A percentile compares a stretch with the other conserved stretches of the same genome.
phyloP scores from a whole-genome alignment of 1,140 invertebrate species.

The Formica selysi region DNA sequence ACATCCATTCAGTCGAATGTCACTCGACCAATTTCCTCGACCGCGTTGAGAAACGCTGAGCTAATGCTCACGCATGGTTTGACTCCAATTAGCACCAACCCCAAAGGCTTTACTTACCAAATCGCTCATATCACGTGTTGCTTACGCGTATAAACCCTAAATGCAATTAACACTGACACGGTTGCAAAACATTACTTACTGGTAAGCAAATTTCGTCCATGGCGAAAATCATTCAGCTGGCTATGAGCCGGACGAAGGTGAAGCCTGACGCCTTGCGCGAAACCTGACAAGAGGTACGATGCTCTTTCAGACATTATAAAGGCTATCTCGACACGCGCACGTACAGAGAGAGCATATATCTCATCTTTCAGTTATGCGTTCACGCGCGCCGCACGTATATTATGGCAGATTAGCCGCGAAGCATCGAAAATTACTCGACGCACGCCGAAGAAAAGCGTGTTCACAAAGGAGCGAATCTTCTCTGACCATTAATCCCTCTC shows the following conservation, averaged over 20 bases:
- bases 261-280: not conserved
- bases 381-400: not conserved
- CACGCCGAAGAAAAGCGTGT: no score
- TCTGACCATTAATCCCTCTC: not conserved
- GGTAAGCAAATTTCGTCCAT: slow-evolving; percentile 5
- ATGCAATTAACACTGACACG: slow-evolving; percentile 29
- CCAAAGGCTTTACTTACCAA: slow-evolving; percentile 8
- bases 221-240: not conserved
- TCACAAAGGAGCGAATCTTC: not conserved
- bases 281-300: not conserved
- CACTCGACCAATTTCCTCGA: slow-evolving; percentile 1
- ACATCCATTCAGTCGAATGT: not conserved
- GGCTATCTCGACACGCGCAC: not conserved
- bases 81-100: slow-evolving; percentile 34
- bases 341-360: slow-evolving; percentile 3
- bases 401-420: slow-evolving; percentile 30
- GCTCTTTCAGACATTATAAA: slow-evolving; percentile 2
- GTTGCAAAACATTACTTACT: slow-evolving; percentile 16
- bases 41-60: slow-evolving; percentile 8
- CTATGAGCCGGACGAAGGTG: not conserved
- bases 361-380: not conserved
- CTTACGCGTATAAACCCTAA: slow-evolving; percentile 10
- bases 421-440: slow-evolving; percentile 7
- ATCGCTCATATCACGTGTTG: not conserved
- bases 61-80: slow-evolving; percentile 21